Conservation (phyloP, 1,140 invertebrate species). For the Hylaeus volcanicus region DNA sequence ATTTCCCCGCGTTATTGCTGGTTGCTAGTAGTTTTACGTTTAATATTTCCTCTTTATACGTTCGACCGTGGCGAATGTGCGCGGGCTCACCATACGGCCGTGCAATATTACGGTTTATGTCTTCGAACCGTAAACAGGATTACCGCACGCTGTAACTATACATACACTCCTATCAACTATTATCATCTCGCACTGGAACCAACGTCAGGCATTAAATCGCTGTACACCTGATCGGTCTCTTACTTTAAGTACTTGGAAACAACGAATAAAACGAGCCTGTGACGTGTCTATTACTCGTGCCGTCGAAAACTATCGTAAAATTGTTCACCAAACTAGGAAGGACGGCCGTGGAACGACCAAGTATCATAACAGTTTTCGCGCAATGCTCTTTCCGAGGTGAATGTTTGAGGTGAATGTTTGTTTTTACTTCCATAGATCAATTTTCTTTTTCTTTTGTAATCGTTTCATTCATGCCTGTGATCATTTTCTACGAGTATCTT, state of each 20-base stretch:
- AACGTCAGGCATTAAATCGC: conserved; percentile 22
- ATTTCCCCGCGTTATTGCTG: neutral
- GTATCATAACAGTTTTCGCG: too few relatives aligned
- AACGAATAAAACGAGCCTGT: neutral
- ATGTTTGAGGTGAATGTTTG: too few relatives aligned
- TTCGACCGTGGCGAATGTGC: neutral
- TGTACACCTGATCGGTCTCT: conserved; percentile 24
- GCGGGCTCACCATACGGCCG: neutral
- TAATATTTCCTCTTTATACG: neutral
- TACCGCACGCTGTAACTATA: conserved; percentile 26
- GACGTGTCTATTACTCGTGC: conserved; percentile 14
- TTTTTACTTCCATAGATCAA: too few relatives aligned
- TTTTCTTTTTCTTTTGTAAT: too few relatives aligned
- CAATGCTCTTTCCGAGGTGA: too few relatives aligned
- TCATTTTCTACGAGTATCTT: too few relatives aligned
- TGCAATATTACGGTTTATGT: conserved; percentile 20
- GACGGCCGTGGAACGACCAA: too few relatives aligned
- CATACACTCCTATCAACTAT: conserved; percentile 2
- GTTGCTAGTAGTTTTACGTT: neutral
- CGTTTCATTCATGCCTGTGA: too few relatives aligned
- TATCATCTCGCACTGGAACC: conserved; percentile 24
- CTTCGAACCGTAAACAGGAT: conserved; percentile 29
- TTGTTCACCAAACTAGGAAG: too few relatives aligned
- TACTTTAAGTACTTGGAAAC: neutral
- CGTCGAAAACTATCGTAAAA: conserved; percentile 10